phyloP scores from a whole-genome alignment of 53 echinoderm and acorn worm genomes.

The Luidia sarsii region DNA sequence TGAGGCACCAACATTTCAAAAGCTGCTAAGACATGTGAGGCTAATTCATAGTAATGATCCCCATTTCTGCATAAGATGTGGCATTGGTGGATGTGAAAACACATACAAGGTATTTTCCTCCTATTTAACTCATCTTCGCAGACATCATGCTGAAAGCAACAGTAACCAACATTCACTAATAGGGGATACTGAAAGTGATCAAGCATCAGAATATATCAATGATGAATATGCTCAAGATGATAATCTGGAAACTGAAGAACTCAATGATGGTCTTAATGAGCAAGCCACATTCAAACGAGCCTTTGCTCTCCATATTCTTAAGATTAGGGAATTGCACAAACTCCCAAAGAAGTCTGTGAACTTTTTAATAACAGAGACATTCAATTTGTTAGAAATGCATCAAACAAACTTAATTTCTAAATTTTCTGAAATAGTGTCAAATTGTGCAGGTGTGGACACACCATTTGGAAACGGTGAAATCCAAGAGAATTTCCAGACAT shows the following conservation, averaged over 20 bases:
- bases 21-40: constrained; percentile 40
- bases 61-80: constrained; percentile 38
- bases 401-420: neutral
- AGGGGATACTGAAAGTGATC: neutral
- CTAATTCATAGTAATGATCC: constrained; percentile 45
- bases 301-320: constrained; percentile 4
- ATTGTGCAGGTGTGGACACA: neutral
- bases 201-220: neutral
- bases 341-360: constrained; percentile 6
- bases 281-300: neutral
- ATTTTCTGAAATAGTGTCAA: neutral
- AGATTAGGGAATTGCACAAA: constrained; percentile 11
- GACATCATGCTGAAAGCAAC: constrained; percentile 21
- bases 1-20: constrained; percentile 27
- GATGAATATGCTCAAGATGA: neutral
- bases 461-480: neutral
- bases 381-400: constrained; percentile 3
- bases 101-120: constrained; percentile 48
- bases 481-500: neutral
- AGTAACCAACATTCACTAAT: neutral
- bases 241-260: no score
- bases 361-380: neutral
- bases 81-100: constrained; percentile 40
- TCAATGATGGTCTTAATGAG: no score
- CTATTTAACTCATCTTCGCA: constrained; percentile 36